phyloP scores from a whole-genome alignment of 2,113 vertebrate genomes.

The Terrapene triunguis region DNA sequence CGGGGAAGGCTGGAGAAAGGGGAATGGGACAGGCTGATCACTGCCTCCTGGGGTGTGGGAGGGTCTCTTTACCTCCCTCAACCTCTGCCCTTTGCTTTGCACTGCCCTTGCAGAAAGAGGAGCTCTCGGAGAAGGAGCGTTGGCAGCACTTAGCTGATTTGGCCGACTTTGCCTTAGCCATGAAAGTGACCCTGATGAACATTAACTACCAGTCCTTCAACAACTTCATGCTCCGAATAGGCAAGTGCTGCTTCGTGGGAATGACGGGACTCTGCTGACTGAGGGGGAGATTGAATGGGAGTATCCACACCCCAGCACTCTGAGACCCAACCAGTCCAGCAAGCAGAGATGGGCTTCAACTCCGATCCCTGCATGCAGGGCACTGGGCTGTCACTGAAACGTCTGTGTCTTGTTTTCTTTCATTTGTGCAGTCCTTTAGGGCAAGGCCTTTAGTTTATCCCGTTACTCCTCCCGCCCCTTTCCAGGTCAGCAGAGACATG shows the following conservation, averaged over 20 bases:
- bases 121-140: conserved; percentile 85
- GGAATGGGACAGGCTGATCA: neutral
- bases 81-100: fast-evolving
- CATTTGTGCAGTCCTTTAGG: neutral
- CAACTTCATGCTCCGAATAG: conserved; percentile 98
- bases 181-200: conserved; percentile 95
- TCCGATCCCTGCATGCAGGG: neutral
- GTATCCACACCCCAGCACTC: neutral
- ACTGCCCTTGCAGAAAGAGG: conserved; percentile 77
- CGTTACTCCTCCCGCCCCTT: no score
- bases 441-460: neutral
- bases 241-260: conserved; percentile 79
- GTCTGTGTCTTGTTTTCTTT: neutral
- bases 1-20: neutral
- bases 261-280: conserved; percentile 41
- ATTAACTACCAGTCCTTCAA: conserved; percentile 99
- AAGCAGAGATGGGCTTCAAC: no score
- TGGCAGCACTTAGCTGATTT: conserved; percentile 96
- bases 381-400: neutral
- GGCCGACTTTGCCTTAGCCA: conserved; percentile 94
- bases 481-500: neutral
- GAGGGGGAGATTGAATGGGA: neutral
- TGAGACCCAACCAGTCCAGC: no score
- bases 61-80: neutral
- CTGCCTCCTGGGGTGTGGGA: no score